These are phyloP conservation scores for Diuraphis noxia DNA, from an alignment of 1,140 invertebrate species.

Conservation along the genomic window DNA sequence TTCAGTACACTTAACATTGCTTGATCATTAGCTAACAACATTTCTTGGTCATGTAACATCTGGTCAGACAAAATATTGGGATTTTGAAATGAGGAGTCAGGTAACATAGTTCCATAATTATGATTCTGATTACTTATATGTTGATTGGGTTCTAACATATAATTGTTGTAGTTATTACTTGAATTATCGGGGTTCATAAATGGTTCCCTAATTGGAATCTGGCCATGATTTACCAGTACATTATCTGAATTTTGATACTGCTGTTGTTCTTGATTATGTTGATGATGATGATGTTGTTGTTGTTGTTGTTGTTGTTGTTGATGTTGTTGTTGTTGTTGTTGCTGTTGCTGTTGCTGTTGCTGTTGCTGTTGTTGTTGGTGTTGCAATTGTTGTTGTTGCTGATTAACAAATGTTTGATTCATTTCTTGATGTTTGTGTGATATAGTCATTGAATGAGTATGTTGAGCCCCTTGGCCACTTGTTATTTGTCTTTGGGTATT, in stretches of 20 bases:
- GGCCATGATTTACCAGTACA: neutral
- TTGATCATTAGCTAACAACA: slow-evolving; percentile 44
- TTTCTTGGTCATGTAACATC: slow-evolving; percentile 50
- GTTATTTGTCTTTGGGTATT: slow-evolving; percentile 33
- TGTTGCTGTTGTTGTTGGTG: slow-evolving; percentile 29
- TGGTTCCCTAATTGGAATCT: slow-evolving; percentile 15
- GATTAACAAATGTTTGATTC: slow-evolving; percentile 36
- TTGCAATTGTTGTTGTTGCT: slow-evolving; percentile 22
- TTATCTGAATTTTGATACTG: slow-evolving; percentile 38
- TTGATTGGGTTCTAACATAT: slow-evolving; percentile 29
- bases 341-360: neutral
- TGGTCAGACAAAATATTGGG: slow-evolving; percentile 39
- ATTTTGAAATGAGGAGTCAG: slow-evolving; percentile 38
- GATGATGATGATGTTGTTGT: slow-evolving; percentile 28
- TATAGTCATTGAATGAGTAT: neutral
- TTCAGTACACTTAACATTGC: slow-evolving; percentile 47
- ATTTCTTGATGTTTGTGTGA: slow-evolving; percentile 18
- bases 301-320: slow-evolving; percentile 1
- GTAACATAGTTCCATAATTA: slow-evolving; percentile 41
- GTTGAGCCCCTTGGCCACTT: slow-evolving; percentile 6
- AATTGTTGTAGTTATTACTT: slow-evolving; percentile 14
- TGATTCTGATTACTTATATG: slow-evolving; percentile 27
- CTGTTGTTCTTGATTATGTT: slow-evolving; percentile 37
- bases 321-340: slow-evolving; percentile 33
- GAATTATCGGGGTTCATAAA: slow-evolving; percentile 23